phyloP scores from a whole-genome alignment of 2,113 vertebrate genomes.

The Pseudonaja textilis region DNA sequence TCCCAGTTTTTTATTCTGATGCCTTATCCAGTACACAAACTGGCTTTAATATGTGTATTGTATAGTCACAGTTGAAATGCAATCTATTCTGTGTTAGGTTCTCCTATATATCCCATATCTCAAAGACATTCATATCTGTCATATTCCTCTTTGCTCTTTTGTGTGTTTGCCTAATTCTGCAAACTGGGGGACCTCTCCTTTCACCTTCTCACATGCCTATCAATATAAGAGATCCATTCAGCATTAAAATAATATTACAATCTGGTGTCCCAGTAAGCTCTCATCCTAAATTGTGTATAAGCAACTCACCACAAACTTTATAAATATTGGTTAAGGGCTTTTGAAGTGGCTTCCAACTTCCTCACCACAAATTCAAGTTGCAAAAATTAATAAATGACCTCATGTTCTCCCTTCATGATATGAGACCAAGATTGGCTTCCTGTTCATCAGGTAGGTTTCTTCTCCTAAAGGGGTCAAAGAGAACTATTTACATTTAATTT shows the following conservation, averaged over 20 bases:
- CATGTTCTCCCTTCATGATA: neutral
- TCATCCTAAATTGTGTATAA: neutral
- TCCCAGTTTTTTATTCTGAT: neutral
- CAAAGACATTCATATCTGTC: neutral
- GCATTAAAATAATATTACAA: neutral
- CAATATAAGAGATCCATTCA: neutral
- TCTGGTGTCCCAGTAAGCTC: neutral
- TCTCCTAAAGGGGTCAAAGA: neutral
- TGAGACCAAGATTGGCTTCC: neutral
- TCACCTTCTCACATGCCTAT: neutral
- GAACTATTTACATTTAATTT: neutral
- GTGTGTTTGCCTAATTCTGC: neutral
- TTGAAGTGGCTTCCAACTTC: neutral
- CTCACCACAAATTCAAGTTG: neutral
- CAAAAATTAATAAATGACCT: neutral
- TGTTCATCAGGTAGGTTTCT: neutral
- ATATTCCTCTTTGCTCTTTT: neutral
- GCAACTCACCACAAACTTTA: neutral
- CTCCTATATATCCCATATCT: neutral
- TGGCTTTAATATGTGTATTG: neutral
- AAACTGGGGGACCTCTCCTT: neutral
- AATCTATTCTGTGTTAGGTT: neutral
- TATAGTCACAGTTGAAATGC: neutral
- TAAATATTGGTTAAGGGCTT: constrained; percentile 1
- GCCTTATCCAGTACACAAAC: neutral